These are phyloP conservation scores for Chydorus sphaericus DNA, from an alignment of 2,888 invertebrate genomes.

Conservation along the genomic window DNA sequence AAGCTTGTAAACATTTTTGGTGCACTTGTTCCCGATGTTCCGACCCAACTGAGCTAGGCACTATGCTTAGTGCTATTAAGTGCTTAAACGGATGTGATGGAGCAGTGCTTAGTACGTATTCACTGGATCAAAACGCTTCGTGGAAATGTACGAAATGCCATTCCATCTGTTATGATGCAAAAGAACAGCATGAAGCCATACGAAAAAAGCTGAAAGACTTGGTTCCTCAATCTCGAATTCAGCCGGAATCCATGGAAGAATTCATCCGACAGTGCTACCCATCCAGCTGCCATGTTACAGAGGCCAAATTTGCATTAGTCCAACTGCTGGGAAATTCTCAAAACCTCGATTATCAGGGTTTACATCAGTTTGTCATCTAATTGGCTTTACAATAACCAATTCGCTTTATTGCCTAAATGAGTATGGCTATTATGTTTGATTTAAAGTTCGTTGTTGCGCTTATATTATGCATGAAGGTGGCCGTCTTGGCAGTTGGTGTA, in stretches of 20 bases:
- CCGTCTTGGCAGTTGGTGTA: too few species aligned
- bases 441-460: too few species aligned
- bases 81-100: conserved; percentile 42
- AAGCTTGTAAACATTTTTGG: conserved; percentile 49
- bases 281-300: conserved; percentile 68
- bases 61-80: conserved; percentile 17
- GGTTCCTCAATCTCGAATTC: conserved; percentile 21
- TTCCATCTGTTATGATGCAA: conserved; percentile 34
- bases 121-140: conserved; percentile 50
- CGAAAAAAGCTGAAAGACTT: conserved; percentile 53
- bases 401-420: too few species aligned
- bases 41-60: conserved; percentile 38
- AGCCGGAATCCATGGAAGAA: conserved; percentile 42
- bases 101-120: conserved; percentile 51
- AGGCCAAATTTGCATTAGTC: conserved; percentile 63
- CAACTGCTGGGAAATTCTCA: conserved; percentile 60
- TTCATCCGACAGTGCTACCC: conserved; percentile 55
- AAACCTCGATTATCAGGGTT: conserved; percentile 35
- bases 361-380: not conserved
- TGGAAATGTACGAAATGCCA: conserved; percentile 62
- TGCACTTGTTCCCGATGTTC: conserved; percentile 49
- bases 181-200: conserved; percentile 30
- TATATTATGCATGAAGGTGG: too few species aligned
- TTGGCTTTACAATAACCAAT: too few species aligned
- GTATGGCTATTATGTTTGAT: too few species aligned